phyloP scores from a whole-genome alignment of 35 echinoderm and acorn worm genomes.

The Apostichopus japonicus region DNA sequence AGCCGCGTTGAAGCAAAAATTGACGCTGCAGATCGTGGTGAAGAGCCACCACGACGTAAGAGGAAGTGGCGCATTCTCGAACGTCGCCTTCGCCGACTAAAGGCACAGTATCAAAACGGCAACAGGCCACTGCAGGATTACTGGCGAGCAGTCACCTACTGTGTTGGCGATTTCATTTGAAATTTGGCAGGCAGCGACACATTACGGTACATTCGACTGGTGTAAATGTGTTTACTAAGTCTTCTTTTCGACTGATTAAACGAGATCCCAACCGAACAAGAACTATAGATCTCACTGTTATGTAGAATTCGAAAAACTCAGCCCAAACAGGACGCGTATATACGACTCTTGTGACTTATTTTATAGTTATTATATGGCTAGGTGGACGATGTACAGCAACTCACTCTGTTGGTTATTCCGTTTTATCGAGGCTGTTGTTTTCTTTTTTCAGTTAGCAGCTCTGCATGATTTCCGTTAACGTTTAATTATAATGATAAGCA shows the following conservation, averaged over 20 bases:
- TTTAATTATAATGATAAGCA: no score
- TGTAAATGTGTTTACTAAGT: constrained; percentile 20
- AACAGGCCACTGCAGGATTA: constrained; percentile 17
- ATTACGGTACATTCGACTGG: background rate
- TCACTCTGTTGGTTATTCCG: background rate
- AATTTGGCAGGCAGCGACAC: constrained; percentile 7
- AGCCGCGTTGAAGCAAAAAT: constrained; percentile 16
- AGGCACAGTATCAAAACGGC: constrained; percentile 28
- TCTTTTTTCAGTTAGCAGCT: no score
- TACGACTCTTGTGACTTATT: background rate
- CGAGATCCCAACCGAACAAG: background rate
- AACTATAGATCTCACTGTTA: background rate
- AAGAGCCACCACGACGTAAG: constrained; percentile 14
- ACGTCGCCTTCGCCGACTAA: constrained; percentile 20
- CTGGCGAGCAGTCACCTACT: constrained; percentile 27
- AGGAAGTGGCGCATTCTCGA: constrained; percentile 36
- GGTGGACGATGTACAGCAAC: constrained; percentile 11
- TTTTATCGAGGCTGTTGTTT: no score
- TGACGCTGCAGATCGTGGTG: constrained; percentile 18
- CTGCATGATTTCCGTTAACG: no score
- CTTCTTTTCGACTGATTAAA: constrained; percentile 12
- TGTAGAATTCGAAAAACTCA: no score
- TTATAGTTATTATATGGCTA: background rate
- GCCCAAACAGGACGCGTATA: background rate
- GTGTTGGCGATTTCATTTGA: constrained; percentile 23